Base-by-base conservation (phyloP, 1,140 invertebrate genomes). In the Antheraea mylitta region DNA sequence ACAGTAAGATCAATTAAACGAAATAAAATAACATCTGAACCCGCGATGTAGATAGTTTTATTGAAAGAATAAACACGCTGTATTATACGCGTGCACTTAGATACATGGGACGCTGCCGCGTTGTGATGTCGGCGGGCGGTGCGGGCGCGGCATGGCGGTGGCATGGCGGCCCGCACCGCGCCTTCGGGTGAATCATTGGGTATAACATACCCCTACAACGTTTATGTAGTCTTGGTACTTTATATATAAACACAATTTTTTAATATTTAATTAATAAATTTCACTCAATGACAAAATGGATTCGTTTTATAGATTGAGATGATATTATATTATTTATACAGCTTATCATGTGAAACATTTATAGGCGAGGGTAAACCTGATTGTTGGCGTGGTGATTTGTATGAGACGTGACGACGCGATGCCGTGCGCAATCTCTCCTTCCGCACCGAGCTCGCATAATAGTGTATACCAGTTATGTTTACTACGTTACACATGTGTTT, bases 151-250 rank as follows among this genome's bases (percentile, higher is more conserved):
- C 45, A 13, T 78, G 76, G 79, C 63, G 63, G 9, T 68, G n/a
- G n/a, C n/a, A n/a, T n/a, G 73, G 80, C 70, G 71, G 74, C 18
- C 61, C 61, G 61, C 61, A 71, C 71, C 74, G 74, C 70, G 70
- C 78, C 81, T 82, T 86, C 82, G 70, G 82, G 79, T 86, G 84
- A 88, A 82, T 85, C 86, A 88, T 88, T 85, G 86, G 79, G 76
- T 80, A 30, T 30, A 82, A 81, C 79, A 79, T 74, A 72, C 75
- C 71, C 71, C 36, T 66, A 62, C 18, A 10, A 45, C 38, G 67
- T 38, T 2, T 53, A 7, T 36, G 9, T 10, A 6, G 18, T 73
- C 18, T 82, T 81, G 79, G 82, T 81, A 80, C 68, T 82, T 70
- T 13, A 4, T 11, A 16, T n/a, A 53, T 53, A 10, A 53, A 53